These are phyloP conservation scores for Hippocampus guttulatus DNA, from an alignment of 2,113 vertebrate genomes.

Conservation along the genomic window DNA sequence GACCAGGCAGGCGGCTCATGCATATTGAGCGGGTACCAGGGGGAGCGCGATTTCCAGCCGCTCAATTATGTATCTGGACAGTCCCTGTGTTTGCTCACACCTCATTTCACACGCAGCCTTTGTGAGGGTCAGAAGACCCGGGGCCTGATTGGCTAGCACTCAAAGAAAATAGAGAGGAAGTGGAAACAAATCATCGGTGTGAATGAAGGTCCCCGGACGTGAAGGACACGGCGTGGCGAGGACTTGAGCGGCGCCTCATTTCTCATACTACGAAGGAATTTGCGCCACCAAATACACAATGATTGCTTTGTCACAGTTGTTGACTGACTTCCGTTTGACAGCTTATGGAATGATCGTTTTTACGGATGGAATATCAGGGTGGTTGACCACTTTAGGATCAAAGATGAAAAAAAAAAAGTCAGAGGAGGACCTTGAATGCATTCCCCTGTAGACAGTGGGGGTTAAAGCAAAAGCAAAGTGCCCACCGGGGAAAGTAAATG, in stretches of 20 bases:
- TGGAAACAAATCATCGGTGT: conserved; percentile 53
- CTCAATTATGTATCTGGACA: conserved; percentile 70
- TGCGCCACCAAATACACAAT: conserved; percentile 32
- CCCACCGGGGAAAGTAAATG: conserved; percentile 41
- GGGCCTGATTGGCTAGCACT: conserved; percentile 60
- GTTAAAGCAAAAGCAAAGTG: conserved; percentile 36
- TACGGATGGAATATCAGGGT: conserved; percentile 47
- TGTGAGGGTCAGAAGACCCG: conserved; percentile 46
- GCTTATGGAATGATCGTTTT: conserved; percentile 51
- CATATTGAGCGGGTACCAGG: conserved; percentile 59
- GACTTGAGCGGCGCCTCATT: conserved; percentile 18
- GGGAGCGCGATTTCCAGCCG: conserved; percentile 58
- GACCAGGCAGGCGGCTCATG: conserved; percentile 47
- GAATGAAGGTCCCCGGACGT: conserved; percentile 33
- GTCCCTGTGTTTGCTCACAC: conserved; percentile 55
- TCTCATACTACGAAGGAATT: conserved; percentile 28
- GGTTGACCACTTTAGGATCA: conserved; percentile 31
- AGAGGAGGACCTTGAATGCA: conserved; percentile 21
- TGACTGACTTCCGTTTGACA: conserved; percentile 37
- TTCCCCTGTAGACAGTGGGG: conserved; percentile 15
- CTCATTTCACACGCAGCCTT: conserved; percentile 56
- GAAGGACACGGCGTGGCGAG: conserved; percentile 8
- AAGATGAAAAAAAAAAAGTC: conserved; percentile 3
- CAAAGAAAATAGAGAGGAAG: conserved; percentile 23
- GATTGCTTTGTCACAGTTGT: conserved; percentile 30